Evolutionary conservation across 2,888 invertebrate species (phyloP), one percentile per base, ranked within the genome.

Genomic region (Tenthredo livida): DNA sequence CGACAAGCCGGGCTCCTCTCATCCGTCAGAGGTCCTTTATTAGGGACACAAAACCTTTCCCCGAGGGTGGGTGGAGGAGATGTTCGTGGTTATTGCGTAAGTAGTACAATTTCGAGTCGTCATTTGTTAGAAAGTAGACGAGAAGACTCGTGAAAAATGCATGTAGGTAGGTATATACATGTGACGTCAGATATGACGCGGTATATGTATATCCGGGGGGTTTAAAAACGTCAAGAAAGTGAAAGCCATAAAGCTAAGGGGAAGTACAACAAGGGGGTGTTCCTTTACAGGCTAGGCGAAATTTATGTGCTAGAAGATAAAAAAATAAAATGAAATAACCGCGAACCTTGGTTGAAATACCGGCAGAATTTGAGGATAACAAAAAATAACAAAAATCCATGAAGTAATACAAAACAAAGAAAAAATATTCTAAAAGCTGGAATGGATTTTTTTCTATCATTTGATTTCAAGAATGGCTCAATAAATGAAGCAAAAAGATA

Each of bases 1-100:
- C 12, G 61, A 25, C 61, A 61, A 25, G 61, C 21, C 12, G 12
- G 25, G 37, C 73, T 43, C 5, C 73, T 73, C 25, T 21, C 21
- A 73, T 40, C 21, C 43, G n/a, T 73, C 73, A 73, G 73, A 43
- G 73, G 43, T 73, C 43, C 73, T 73, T 73, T 73, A 73, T 73
- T 73, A 73, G 73, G 40, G 43, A 12, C 43, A 43, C 3, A 73
- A 43, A 43, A 40, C 21, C 43, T 43, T n/a, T n/a, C 7, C 73
- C 73, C 43, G 15, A 73, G 43, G 73, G 73, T 43, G 6, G 29
- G 6, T 4, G 67, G 29, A 43, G 12, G 73, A 21, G 33, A 40
- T 40, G 37, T 37, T 6, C 73, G 12, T 43, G 73, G 73, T 73
- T 73, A 73, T 73, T 73, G 73, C 43, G 25, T 43, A 43, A 73